A percentile compares a stretch with the other conserved stretches of the same genome.
Evolutionary conservation across 1,140 invertebrate genomes (phyloP).

Genomic region (Dufourea novaeangliae): DNA sequence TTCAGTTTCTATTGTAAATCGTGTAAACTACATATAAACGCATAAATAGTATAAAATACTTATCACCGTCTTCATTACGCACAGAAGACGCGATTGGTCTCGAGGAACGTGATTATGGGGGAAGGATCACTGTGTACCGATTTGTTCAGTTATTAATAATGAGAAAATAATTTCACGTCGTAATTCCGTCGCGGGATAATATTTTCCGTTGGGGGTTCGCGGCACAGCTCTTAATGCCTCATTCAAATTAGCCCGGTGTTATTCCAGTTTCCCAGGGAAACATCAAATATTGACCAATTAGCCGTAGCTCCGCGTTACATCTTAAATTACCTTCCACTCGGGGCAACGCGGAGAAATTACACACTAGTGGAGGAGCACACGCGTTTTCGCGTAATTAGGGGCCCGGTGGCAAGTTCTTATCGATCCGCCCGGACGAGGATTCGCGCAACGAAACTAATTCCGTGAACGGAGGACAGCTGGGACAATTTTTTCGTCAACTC

Average conservation of each 20-base stretch:
- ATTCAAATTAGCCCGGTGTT: conserved; percentile 26
- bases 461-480: background rate
- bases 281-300: conserved; percentile 53
- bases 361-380: background rate
- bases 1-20: too few species aligned
- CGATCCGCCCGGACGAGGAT: conserved; percentile 24
- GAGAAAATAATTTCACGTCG: background rate
- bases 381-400: conserved; percentile 34
- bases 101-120: too few species aligned
- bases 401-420: conserved; percentile 19
- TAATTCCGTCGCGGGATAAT: background rate
- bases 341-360: conserved; percentile 22
- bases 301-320: conserved; percentile 18
- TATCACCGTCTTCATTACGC: too few species aligned
- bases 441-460: background rate
- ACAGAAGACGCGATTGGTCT: too few species aligned
- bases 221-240: background rate
- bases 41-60: too few species aligned
- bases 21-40: too few species aligned
- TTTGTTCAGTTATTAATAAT: too few species aligned
- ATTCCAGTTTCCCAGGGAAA: conserved; percentile 39
- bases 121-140: too few species aligned
- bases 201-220: background rate
- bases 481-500: conserved; percentile 4
- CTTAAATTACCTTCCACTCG: conserved; percentile 44